These are phyloP conservation scores for Caerostris darwini DNA, from an alignment of 1,140 invertebrate genomes.

Conservation along the genomic window DNA sequence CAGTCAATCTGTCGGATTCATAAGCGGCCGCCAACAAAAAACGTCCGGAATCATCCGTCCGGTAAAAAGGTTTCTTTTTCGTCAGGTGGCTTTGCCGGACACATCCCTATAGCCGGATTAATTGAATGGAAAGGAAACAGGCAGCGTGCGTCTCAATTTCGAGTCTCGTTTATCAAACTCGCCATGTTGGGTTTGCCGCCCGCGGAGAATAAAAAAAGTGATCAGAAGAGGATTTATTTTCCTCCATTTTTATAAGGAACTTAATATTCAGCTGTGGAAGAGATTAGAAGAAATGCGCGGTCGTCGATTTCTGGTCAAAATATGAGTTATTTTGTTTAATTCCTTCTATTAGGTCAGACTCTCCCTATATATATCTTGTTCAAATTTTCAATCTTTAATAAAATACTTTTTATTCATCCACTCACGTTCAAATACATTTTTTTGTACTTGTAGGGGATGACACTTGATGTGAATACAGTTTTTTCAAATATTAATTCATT, in stretches of 20 bases:
- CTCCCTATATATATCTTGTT: too few species aligned
- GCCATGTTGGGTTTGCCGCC: slow-evolving; percentile 1
- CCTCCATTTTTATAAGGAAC: slow-evolving; percentile 4
- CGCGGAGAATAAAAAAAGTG: too few species aligned
- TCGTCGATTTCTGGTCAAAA: too few species aligned
- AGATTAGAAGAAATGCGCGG: too few species aligned
- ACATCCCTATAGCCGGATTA: slow-evolving; percentile 43
- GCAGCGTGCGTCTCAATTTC: slow-evolving; percentile 32
- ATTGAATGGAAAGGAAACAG: slow-evolving; percentile 52
- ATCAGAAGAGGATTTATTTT: slow-evolving; percentile 23
- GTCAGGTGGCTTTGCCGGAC: neutral
- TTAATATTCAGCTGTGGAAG: neutral
- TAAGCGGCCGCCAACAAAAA: neutral
- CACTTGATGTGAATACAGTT: too few species aligned
- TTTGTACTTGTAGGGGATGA: too few species aligned
- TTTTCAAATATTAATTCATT: too few species aligned
- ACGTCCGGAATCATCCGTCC: neutral
- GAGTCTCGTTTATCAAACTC: slow-evolving; percentile 23
- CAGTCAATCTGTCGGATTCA: neutral
- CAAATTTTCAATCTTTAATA: too few species aligned
- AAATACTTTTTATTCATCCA: too few species aligned
- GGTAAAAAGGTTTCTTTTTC: neutral
- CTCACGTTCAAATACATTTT: too few species aligned
- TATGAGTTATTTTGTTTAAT: too few species aligned
- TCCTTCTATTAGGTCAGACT: too few species aligned